phyloP scores from a whole-genome alignment of 1,140 invertebrate genomes.

The Drosophila rufa region DNA sequence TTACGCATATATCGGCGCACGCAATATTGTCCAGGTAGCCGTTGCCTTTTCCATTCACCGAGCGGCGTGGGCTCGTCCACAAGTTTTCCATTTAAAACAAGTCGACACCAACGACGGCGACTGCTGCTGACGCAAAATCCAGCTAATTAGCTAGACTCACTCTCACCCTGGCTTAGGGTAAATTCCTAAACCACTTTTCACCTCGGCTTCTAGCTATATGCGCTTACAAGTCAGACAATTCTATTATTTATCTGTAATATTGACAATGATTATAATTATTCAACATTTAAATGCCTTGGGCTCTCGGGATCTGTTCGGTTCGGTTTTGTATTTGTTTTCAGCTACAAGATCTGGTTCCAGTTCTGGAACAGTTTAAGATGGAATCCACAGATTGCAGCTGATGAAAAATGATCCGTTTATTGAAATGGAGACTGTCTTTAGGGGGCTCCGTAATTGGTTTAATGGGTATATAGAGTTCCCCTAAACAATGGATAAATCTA shows the following conservation, averaged over 20 bases:
- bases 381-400: slow-evolving; percentile 19
- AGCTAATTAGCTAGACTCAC: slow-evolving; percentile 32
- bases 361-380: slow-evolving; percentile 7
- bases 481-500: too few species aligned
- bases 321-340: neutral
- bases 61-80: slow-evolving; percentile 34
- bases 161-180: slow-evolving; percentile 10
- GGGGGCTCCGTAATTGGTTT: slow-evolving; percentile 12
- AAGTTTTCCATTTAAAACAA: slow-evolving; percentile 48
- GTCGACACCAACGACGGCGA: slow-evolving; percentile 10
- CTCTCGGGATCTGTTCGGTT: slow-evolving; percentile 4
- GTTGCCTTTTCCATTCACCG: slow-evolving; percentile 12
- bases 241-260: slow-evolving; percentile 31
- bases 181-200: slow-evolving; percentile 37
- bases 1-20: slow-evolving; percentile 53
- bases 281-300: slow-evolving; percentile 12
- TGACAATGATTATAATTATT: slow-evolving; percentile 10
- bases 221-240: slow-evolving; percentile 4
- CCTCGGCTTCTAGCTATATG: neutral
- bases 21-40: slow-evolving; percentile 43
- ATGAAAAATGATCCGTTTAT: slow-evolving; percentile 32
- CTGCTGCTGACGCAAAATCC: slow-evolving; percentile 7
- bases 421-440: slow-evolving; percentile 22
- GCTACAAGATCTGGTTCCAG: slow-evolving; percentile 8
- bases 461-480: neutral